A percentile compares a stretch with the other conserved stretches of the same genome.
phyloP scores from a whole-genome alignment of 2,797 vertebrate genomes.

The Botia almorhae region DNA sequence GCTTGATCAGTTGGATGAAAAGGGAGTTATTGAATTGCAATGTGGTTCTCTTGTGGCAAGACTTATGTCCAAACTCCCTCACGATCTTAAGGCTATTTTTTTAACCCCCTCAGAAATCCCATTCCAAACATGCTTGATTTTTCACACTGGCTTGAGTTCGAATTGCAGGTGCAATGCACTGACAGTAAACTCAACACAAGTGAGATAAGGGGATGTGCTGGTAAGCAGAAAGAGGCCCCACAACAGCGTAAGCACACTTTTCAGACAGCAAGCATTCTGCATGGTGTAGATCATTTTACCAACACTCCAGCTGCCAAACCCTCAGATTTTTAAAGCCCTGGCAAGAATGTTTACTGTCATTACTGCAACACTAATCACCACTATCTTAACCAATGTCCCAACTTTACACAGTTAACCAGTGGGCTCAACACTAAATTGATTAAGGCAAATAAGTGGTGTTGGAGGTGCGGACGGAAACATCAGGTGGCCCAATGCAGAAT shows the following conservation, averaged over 20 bases:
- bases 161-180: background rate
- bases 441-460: slow-evolving; percentile 26
- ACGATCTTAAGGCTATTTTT: background rate
- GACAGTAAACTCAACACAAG: background rate
- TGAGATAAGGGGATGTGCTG: background rate
- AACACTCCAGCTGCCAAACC: background rate
- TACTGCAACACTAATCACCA: slow-evolving; percentile 13
- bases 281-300: background rate
- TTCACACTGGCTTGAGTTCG: too few species aligned
- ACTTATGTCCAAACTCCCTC: background rate
- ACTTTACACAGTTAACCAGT: slow-evolving; percentile 13
- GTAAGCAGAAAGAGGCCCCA: background rate
- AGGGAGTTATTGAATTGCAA: background rate
- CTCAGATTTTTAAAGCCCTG: too few species aligned
- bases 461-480: slow-evolving; percentile 18
- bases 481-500: slow-evolving; percentile 18
- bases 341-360: background rate
- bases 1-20: too few species aligned
- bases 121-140: background rate
- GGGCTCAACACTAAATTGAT: slow-evolving; percentile 35
- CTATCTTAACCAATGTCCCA: slow-evolving; percentile 29
- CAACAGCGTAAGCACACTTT: background rate
- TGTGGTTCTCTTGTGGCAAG: slow-evolving; percentile 1
- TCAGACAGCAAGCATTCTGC: background rate
- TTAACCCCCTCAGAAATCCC: background rate